These are phyloP conservation scores for Probosciger aterrimus DNA, from an alignment of 2,113 vertebrate genomes.

Conservation along the genomic window DNA sequence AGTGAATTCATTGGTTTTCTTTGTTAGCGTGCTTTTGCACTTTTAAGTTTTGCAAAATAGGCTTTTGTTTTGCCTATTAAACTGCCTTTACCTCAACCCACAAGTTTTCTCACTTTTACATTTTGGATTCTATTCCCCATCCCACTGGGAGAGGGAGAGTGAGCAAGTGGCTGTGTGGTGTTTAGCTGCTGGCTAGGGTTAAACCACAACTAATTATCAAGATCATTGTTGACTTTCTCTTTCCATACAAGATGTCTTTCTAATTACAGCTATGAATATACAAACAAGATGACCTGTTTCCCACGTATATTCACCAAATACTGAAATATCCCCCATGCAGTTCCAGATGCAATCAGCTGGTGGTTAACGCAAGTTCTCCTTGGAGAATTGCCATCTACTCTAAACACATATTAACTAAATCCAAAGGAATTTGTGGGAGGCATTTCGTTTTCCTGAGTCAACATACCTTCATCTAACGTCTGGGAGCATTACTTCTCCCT, in stretches of 20 bases:
- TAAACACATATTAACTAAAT: constrained; percentile 17
- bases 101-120: not conserved
- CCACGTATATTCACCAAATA: not conserved
- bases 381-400: not conserved
- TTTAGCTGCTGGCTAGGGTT: not conserved
- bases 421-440: not conserved
- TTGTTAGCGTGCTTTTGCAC: not conserved
- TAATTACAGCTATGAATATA: not conserved
- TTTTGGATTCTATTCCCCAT: not conserved
- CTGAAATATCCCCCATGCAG: not conserved
- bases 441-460: not conserved
- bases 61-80: not conserved
- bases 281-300: not conserved
- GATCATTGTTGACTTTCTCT: constrained; percentile 3
- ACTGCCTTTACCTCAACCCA: not conserved
- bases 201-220: not conserved
- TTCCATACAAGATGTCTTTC: constrained; percentile 25
- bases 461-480: not conserved
- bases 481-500: not conserved
- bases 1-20: not conserved
- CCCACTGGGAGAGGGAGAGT: not conserved
- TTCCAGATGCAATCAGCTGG: not conserved
- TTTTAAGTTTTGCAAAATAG: not conserved
- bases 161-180: not conserved
- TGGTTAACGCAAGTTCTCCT: not conserved